Conservation (phyloP, 1,140 invertebrate genomes). For the Trichoplusia ni region DNA sequence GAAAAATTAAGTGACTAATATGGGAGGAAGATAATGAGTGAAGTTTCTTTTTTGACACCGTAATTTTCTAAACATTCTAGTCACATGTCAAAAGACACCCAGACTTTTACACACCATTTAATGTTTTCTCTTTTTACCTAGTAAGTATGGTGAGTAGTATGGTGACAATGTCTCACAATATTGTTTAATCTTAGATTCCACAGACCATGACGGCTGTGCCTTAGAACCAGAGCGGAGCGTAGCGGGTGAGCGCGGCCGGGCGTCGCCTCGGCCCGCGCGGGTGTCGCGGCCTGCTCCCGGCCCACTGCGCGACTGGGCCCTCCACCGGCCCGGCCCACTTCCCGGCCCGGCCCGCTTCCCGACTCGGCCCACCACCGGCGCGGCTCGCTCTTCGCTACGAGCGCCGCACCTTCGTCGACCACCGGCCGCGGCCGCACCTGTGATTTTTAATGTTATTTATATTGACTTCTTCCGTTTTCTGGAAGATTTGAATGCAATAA, state of each 20-base stretch:
- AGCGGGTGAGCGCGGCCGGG: constrained; percentile 24
- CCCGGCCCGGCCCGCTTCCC: not conserved
- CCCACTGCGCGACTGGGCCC: not conserved
- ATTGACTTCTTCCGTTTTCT: constrained; percentile 57
- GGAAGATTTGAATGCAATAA: constrained; percentile 61
- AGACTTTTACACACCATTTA: too few species aligned
- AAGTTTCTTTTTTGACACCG: too few species aligned
- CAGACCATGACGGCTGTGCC: constrained; percentile 80
- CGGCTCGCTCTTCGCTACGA: not conserved
- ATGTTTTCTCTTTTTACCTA: not conserved
- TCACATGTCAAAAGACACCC: too few species aligned
- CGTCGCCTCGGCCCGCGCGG: constrained; percentile 18
- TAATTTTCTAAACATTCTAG: too few species aligned
- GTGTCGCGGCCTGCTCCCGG: constrained; percentile 13
- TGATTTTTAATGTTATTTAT: constrained; percentile 59
- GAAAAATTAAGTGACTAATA: too few species aligned
- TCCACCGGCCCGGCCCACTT: not conserved
- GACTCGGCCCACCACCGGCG: not conserved
- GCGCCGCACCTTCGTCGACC: not conserved
- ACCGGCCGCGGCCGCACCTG: constrained; percentile 44
- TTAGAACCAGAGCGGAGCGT: constrained; percentile 42
- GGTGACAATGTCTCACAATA: not conserved
- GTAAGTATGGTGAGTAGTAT: not conserved
- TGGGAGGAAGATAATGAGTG: too few species aligned
- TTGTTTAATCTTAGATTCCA: constrained; percentile 66